phyloP scores from a whole-genome alignment of 2,113 vertebrate species.

The Melanocharis versteri region DNA sequence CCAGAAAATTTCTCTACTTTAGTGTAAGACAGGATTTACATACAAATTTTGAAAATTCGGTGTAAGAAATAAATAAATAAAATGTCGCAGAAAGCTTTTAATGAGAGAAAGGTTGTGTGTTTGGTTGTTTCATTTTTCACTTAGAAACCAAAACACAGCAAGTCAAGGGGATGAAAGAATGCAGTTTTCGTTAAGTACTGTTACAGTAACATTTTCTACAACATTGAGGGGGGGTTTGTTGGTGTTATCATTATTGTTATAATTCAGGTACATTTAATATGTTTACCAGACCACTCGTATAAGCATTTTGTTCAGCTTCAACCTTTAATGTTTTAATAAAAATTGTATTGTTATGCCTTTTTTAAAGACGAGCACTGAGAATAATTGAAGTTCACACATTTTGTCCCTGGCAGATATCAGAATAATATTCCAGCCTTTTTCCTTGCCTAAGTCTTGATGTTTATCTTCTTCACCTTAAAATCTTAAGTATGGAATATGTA shows the following conservation, averaged over 20 bases:
- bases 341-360: background rate
- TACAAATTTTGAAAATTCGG: background rate
- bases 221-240: background rate
- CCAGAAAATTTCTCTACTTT: background rate
- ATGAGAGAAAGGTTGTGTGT: background rate
- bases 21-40: background rate
- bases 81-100: background rate
- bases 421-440: background rate
- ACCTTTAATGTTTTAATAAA: background rate
- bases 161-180: background rate
- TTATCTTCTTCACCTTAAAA: background rate
- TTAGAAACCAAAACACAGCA: background rate
- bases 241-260: background rate
- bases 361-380: background rate
- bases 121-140: background rate
- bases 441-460: background rate
- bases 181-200: background rate
- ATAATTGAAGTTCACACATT: background rate
- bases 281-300: background rate
- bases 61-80: background rate
- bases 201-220: background rate
- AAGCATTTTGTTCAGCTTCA: background rate
- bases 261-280: background rate
- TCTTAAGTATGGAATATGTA: background rate
- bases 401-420: background rate